A percentile compares a stretch with the other conserved stretches of the same genome.
phyloP scores from a whole-genome alignment of 37 sponge, comb jelly and placozoan species.

The Theonella swinhoei region DNA sequence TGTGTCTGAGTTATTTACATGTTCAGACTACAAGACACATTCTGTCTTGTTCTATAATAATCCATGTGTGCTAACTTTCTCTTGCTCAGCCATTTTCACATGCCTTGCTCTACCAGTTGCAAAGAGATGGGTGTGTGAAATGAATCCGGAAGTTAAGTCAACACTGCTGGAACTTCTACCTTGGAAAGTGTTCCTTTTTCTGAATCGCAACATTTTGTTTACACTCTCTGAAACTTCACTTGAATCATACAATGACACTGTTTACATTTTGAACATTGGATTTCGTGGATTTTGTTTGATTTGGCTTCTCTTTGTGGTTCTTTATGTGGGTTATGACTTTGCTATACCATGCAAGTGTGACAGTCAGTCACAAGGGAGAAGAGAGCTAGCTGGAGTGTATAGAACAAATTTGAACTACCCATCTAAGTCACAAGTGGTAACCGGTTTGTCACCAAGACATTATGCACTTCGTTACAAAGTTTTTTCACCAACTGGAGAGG shows the following conservation, averaged over 20 bases:
- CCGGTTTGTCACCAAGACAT: neutral
- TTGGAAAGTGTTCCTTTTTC: neutral
- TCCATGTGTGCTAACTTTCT: too few relatives aligned
- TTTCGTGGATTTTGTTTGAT: neutral
- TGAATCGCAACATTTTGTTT: neutral
- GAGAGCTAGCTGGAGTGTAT: neutral
- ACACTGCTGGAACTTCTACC: neutral
- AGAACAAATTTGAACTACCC: neutral
- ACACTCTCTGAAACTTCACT: neutral
- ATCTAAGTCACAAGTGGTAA: neutral
- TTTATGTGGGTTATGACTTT: neutral
- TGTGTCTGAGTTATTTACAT: too few relatives aligned
- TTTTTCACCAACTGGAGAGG: neutral
- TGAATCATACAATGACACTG: neutral
- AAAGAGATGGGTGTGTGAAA: neutral
- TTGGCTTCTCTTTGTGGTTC: neutral
- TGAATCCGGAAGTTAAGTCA: neutral
- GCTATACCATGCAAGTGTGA: neutral
- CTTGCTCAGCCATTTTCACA: neutral
- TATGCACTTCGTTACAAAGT: neutral
- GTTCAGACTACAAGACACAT: too few relatives aligned
- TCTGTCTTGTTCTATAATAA: too few relatives aligned
- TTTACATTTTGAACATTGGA: neutral
- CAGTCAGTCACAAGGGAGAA: neutral
- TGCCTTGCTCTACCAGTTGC: neutral